Percentiles rank a stretch among this genome's conserved stretches.
Conservation (phyloP, 2,888 invertebrate genomes). For the Phalera bucephala region DNA sequence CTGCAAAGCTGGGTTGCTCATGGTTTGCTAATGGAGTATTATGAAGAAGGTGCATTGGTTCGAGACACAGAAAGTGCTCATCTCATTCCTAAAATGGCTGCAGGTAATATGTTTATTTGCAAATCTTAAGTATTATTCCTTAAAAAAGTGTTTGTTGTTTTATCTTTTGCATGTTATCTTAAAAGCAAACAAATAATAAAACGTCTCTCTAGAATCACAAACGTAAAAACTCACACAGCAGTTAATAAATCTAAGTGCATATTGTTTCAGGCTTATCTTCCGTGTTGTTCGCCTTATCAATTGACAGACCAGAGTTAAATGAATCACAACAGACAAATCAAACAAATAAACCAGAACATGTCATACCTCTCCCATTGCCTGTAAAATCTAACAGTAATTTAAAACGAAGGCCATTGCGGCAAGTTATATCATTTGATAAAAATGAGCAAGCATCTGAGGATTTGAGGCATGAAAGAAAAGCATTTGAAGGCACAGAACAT, state of each 20-base stretch:
- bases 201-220: no score
- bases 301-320: constrained; percentile 93
- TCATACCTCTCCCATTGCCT: constrained; percentile 87
- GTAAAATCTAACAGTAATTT: constrained; percentile 71
- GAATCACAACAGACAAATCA: constrained; percentile 77
- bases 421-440: constrained; percentile 79
- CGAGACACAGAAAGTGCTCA: constrained; percentile 90
- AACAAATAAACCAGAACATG: constrained; percentile 83
- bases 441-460: constrained; percentile 46
- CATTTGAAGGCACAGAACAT: constrained; percentile 32
- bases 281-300: constrained; percentile 95
- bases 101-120: constrained; percentile 86
- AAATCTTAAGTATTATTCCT: constrained; percentile 1
- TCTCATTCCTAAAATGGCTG: constrained; percentile 92
- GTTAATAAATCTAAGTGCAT: no score
- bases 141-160: neutral
- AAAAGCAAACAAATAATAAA: no score
- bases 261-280: constrained; percentile 89
- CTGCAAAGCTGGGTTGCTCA: constrained; percentile 89
- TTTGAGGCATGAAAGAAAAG: constrained; percentile 35
- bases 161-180: no score
- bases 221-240: no score
- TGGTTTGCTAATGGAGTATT: constrained; percentile 86
- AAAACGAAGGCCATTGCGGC: constrained; percentile 70
- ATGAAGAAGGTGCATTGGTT: constrained; percentile 94